Base-by-base conservation (phyloP, 2,797 vertebrate species). In the Pangasius sanitwongsei region DNA sequence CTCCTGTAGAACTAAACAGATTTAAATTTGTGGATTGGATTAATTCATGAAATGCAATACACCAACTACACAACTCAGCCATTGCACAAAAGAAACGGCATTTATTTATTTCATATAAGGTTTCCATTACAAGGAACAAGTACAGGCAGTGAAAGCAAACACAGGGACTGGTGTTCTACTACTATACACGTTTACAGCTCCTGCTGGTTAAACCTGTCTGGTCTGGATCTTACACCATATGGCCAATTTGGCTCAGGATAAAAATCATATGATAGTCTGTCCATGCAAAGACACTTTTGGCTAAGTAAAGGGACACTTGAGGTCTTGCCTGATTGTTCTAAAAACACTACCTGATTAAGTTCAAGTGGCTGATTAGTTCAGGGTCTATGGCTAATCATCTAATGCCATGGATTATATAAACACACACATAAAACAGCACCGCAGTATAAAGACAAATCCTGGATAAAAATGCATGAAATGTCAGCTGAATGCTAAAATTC, bases 251-350 rank as follows among this genome's bases (percentile, higher is more conserved):
- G 34, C 18, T 69, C n/a, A 15, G 31, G n/a, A n/a, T 6, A 3
- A 41, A 50, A 31, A 3, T n/a, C 57, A 31, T 48, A 20, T 48
- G 41, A 82, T 37, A 28, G 23, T 67, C 31, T 31, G 44, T 53
- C 25, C n/a, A 70, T 70, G 18, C 16, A 63, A 63, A 74, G 34
- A 77, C 70, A 63, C 37, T n/a, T 55, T 5, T 85, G 34, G 87
- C 48, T 82, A 67, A 87, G 53, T 81, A 85, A 87, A 81, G 81
- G 57, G 61, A 90, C 86, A 69, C 63, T 63, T 83, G 87, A 77
- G 28, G 55, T 85, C 6, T 13, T 1, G n/a, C 63, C 13, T 77
- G 81, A 90, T 88, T 89, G 86, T 83, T 72, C 15, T 75, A 69
- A 61, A 72, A 44, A 18, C 61, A 28, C 37, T 61, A 75, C 82